Evolutionary conservation across 2,113 vertebrate genomes (phyloP).

Genomic region (Caranx melampygus): DNA sequence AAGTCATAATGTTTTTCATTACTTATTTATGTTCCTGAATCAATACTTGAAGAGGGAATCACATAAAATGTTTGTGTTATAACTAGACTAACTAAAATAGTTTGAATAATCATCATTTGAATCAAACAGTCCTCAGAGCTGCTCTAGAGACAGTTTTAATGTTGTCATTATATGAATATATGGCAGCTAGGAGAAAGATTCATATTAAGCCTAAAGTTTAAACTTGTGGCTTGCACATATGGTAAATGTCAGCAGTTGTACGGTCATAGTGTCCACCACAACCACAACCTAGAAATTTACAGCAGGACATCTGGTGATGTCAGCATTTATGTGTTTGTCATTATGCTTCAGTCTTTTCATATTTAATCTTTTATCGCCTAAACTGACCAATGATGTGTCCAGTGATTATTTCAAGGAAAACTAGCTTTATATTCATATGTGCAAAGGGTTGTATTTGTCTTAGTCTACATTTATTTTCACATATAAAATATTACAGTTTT

Average conservation of each 20-base stretch:
- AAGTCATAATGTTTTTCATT: neutral
- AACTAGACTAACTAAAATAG: neutral
- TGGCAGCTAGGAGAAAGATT: neutral
- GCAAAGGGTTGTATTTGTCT: neutral
- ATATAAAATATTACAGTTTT: neutral
- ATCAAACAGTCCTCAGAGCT: neutral
- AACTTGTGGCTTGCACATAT: neutral
- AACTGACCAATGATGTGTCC: neutral
- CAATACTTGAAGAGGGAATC: neutral
- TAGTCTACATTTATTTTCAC: neutral
- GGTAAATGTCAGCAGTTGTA: neutral
- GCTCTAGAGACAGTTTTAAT: neutral
- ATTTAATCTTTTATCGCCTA: neutral
- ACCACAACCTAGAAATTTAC: neutral
- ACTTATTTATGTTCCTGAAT: neutral
- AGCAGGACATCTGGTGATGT: neutral
- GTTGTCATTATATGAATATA: neutral
- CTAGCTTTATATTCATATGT: too few relatives aligned
- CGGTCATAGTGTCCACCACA: neutral
- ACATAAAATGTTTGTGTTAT: neutral
- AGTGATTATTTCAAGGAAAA: neutral
- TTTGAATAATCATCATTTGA: too few relatives aligned
- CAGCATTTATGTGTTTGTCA: neutral
- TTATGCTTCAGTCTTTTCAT: neutral
- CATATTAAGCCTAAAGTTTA: neutral